A percentile compares a stretch with the other conserved stretches of the same genome.
Conservation (phyloP, 2,888 invertebrate genomes). For the Phrixothrix hirtus region DNA sequence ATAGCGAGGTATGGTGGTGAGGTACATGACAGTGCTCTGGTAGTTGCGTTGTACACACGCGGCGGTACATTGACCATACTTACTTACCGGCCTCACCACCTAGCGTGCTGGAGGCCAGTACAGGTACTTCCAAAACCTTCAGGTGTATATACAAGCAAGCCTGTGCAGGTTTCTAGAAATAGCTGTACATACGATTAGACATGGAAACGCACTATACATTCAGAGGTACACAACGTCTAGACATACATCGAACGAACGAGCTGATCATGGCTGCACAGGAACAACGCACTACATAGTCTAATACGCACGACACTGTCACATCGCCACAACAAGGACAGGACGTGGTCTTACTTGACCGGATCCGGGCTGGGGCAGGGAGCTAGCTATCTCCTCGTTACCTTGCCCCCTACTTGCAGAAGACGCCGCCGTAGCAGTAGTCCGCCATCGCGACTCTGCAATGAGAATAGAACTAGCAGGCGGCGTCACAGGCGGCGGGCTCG, state of each 20-base stretch:
- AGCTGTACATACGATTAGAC: slow-evolving; percentile 35
- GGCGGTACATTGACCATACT: slow-evolving; percentile 36
- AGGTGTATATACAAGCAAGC: slow-evolving; percentile 31
- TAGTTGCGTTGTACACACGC: slow-evolving; percentile 52
- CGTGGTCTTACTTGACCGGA: slow-evolving; percentile 58
- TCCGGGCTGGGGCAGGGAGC: slow-evolving; percentile 56
- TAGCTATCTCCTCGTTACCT: slow-evolving; percentile 67
- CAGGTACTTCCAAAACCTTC: slow-evolving; percentile 41
- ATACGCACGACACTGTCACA: slow-evolving; percentile 55
- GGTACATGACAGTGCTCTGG: slow-evolving; percentile 53
- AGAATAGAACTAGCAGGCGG: slow-evolving; percentile 64
- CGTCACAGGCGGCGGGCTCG: slow-evolving; percentile 45
- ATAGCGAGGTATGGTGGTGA: slow-evolving; percentile 26
- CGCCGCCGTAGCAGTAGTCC: slow-evolving; percentile 60
- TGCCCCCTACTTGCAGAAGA: slow-evolving; percentile 66
- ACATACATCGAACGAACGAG: slow-evolving; percentile 58
- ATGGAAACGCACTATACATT: slow-evolving; percentile 39
- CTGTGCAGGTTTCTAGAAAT: slow-evolving; percentile 36
- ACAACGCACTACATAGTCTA: slow-evolving; percentile 56
- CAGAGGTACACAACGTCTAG: slow-evolving; percentile 52
- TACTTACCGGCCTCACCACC: slow-evolving; percentile 43
- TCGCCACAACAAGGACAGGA: slow-evolving; percentile 57
- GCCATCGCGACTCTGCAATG: slow-evolving; percentile 62
- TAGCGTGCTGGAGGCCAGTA: slow-evolving; percentile 43
- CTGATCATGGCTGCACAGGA: slow-evolving; percentile 54